phyloP scores from a whole-genome alignment of 2,888 invertebrate genomes.

The Drosophila pegasa region DNA sequence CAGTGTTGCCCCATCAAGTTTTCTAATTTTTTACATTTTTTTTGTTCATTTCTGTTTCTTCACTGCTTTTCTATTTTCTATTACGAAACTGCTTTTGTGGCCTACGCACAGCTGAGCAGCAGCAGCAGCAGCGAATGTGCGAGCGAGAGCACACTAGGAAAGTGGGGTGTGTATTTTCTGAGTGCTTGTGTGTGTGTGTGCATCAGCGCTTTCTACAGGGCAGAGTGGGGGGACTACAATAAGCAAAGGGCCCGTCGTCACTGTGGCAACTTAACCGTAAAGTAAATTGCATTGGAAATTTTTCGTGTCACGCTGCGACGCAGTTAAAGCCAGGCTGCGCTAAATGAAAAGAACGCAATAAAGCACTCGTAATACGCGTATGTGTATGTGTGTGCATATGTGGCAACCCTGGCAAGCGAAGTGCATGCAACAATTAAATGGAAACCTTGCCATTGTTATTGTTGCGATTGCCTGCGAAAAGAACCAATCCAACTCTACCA shows the following conservation, averaged over 20 bases:
- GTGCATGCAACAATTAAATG: slow-evolving; percentile 64
- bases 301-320: slow-evolving; percentile 45
- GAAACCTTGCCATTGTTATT: slow-evolving; percentile 58
- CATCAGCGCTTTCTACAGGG: slow-evolving; percentile 48
- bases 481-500: slow-evolving; percentile 10
- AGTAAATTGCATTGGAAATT: slow-evolving; percentile 54
- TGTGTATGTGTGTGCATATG: no score
- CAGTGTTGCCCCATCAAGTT: slow-evolving; percentile 52
- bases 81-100: slow-evolving; percentile 65
- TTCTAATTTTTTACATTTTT: slow-evolving; percentile 16
- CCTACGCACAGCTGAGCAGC: slow-evolving; percentile 73
- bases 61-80: slow-evolving; percentile 62
- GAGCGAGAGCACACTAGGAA: slow-evolving; percentile 28
- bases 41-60: slow-evolving; percentile 28
- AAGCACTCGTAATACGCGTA: slow-evolving; percentile 20
- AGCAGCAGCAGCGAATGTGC: slow-evolving; percentile 23
- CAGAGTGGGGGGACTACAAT: slow-evolving; percentile 17
- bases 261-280: slow-evolving; percentile 51
- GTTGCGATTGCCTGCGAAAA: slow-evolving; percentile 32
- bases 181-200: slow-evolving; percentile 9
- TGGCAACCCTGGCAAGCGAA: slow-evolving; percentile 46
- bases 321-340: slow-evolving; percentile 24
- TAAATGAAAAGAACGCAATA: slow-evolving; percentile 54
- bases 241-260: slow-evolving; percentile 42
- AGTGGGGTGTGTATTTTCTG: slow-evolving; percentile 36